Base-by-base conservation (phyloP, 2,797 vertebrate species). In the Eurystomus glaucurus region DNA sequence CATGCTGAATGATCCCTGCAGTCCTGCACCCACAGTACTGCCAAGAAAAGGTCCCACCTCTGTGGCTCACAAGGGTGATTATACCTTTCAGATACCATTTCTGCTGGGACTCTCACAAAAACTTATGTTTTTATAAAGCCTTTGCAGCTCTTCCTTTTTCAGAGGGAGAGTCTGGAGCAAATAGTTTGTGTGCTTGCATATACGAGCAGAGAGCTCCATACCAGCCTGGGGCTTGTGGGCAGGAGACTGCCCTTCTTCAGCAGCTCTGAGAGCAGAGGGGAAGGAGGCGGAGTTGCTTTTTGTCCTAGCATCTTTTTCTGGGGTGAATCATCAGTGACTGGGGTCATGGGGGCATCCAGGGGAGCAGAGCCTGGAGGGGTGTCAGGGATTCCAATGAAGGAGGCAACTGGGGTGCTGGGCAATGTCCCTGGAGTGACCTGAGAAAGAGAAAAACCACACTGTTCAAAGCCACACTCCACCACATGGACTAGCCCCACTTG, bases 241-340 rank as follows among this genome's bases (percentile, higher is more conserved):
- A 99, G 98, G 95, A 99, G 98, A 98, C 98, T 99, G 98, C 99
- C 99, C 98, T 99, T 99, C 98, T 99, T 99, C 98, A 99, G 98
- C 97, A 99, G 98, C 98, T 99, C 99, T 96, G 99, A 99, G 96
- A 99, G 98, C 95, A 99, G 99, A 92, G 99, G 99, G 97, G 99
- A 99, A 72, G 99, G 99, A 93, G 99, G 99, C n/a, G 99, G 99
- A 85, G 99, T 99, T 98, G 98, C 98, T 98, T 99, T 99, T 98
- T 99, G 99, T 97, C 98, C 98, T 98, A 99, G 97, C 91, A 99
- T 98, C 98, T 99, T 99, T 99, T 99, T 99, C 98, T 99, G 99
- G 96, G 98, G 97, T 97, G 98, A 98, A 97, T 99, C 99, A 95
- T 99, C 99, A 97, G 99, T 98, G 97, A 99, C 97, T 95, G 99